Evolutionary conservation across 2,888 invertebrate genomes (phyloP).

Genomic region (Pantelozetes paolii): DNA sequence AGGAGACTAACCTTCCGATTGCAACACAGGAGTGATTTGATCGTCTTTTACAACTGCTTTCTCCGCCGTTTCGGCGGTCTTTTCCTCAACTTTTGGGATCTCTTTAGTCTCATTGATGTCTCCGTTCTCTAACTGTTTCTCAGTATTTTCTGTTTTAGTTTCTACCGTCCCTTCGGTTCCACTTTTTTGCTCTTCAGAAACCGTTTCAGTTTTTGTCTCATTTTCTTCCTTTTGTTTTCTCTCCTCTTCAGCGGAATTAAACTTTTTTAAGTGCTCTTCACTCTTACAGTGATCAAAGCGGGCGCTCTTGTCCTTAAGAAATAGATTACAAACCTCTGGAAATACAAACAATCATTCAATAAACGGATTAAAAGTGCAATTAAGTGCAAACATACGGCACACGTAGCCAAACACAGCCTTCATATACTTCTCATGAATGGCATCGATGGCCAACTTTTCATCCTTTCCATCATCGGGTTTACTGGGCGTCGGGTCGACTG

Average conservation of each 20-base stretch:
- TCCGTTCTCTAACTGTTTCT: too few relatives aligned
- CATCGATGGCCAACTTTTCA: slow-evolving; percentile 24
- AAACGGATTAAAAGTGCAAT: too few relatives aligned
- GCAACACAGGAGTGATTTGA: too few relatives aligned
- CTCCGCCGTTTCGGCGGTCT: neutral
- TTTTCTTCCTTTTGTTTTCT: slow-evolving; percentile 3
- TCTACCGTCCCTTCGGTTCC: neutral
- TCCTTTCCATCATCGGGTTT: slow-evolving; percentile 29
- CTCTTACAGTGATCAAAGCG: slow-evolving; percentile 32
- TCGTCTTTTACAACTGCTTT: neutral
- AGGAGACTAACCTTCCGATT: neutral
- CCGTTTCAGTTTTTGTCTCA: too few relatives aligned
- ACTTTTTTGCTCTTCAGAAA: neutral
- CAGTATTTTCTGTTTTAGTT: neutral
- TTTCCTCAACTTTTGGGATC: neutral
- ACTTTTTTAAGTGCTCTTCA: slow-evolving; percentile 36
- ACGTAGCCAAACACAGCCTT: slow-evolving; percentile 31
- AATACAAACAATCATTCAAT: neutral
- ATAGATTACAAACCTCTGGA: slow-evolving; percentile 39
- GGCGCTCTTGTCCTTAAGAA: slow-evolving; percentile 39
- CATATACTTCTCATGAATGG: slow-evolving; percentile 15
- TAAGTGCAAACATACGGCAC: slow-evolving; percentile 12
- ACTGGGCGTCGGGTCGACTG: neutral
- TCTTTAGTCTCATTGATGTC: neutral
- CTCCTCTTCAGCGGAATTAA: slow-evolving; percentile 23